A percentile compares a stretch with the other conserved stretches of the same genome.
These are phyloP conservation scores for Cosmorhoe ocellata DNA, from an alignment of 2,888 invertebrate genomes.

Conservation along the genomic window DNA sequence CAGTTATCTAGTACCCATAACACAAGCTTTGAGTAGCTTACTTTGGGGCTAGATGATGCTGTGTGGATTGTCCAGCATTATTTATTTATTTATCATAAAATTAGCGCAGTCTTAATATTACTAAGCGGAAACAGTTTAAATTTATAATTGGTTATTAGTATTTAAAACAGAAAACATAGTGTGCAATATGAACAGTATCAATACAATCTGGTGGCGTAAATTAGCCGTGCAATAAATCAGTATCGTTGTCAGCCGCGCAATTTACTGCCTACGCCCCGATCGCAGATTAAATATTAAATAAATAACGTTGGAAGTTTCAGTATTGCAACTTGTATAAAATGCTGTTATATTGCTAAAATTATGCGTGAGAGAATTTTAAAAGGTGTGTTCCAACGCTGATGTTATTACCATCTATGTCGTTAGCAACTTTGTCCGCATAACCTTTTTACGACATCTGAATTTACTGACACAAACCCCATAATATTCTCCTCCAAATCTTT, in stretches of 20 bases:
- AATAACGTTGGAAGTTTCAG: slow-evolving; percentile 30
- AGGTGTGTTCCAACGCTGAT: not conserved
- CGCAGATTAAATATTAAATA: slow-evolving; percentile 32
- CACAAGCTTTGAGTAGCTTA: no score
- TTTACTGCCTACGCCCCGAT: slow-evolving; percentile 36
- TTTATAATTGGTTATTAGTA: not conserved
- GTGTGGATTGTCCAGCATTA: no score
- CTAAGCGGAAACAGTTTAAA: no score
- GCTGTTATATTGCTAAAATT: not conserved
- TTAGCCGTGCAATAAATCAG: slow-evolving; percentile 47
- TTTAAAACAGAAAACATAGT: slow-evolving; percentile 5
- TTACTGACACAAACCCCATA: no score
- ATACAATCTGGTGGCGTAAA: slow-evolving; percentile 35
- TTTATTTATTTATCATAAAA: no score
- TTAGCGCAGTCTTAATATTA: no score
- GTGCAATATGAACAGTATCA: slow-evolving; percentile 7
- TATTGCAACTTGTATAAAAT: slow-evolving; percentile 17
- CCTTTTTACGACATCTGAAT: no score
- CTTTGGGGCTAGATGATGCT: no score
- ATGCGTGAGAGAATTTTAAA: slow-evolving; percentile 2
- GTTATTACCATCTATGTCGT: no score
- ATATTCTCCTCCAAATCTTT: no score
- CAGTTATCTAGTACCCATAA: no score
- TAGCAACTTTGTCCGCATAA: no score
- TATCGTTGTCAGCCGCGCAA: slow-evolving; percentile 43